Percentiles rank a stretch among this genome's conserved stretches.
Conservation (phyloP, 2,888 invertebrate genomes). For the Brenthis ino region DNA sequence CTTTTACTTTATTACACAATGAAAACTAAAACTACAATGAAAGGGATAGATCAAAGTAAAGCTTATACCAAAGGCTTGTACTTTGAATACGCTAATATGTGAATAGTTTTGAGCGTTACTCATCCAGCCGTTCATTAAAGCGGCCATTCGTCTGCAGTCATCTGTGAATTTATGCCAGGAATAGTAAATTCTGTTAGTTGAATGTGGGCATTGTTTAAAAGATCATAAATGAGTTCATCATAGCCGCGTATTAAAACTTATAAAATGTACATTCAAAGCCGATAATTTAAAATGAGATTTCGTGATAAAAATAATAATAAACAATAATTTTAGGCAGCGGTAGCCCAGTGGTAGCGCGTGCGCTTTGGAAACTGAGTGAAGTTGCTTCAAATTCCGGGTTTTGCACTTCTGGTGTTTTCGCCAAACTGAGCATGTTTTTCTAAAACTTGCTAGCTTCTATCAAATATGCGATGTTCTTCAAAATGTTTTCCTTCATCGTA, state of each 20-base stretch:
- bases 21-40: constrained; percentile 4
- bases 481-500: too few relatives aligned
- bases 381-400: too few relatives aligned
- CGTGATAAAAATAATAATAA: too few relatives aligned
- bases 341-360: too few relatives aligned
- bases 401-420: too few relatives aligned
- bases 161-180: constrained; percentile 33
- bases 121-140: constrained; percentile 36
- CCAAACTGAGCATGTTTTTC: too few relatives aligned
- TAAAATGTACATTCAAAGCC: not conserved
- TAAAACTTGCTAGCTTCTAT: too few relatives aligned
- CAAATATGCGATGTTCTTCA: too few relatives aligned
- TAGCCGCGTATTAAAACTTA: not conserved
- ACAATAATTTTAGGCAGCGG: too few relatives aligned
- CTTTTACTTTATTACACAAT: not conserved
- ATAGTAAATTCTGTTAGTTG: constrained; percentile 14
- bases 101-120: constrained; percentile 29
- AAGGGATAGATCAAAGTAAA: constrained; percentile 13
- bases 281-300: too few relatives aligned
- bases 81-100: constrained; percentile 19
- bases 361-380: too few relatives aligned
- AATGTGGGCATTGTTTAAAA: constrained; percentile 8
- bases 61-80: constrained; percentile 12
- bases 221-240: constrained; percentile 1
- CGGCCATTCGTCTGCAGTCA: constrained; percentile 30